Percentiles rank a stretch among this genome's conserved stretches.
Conservation (phyloP, 2,888 invertebrate genomes). For the Dasysyrphus tricinctus region DNA sequence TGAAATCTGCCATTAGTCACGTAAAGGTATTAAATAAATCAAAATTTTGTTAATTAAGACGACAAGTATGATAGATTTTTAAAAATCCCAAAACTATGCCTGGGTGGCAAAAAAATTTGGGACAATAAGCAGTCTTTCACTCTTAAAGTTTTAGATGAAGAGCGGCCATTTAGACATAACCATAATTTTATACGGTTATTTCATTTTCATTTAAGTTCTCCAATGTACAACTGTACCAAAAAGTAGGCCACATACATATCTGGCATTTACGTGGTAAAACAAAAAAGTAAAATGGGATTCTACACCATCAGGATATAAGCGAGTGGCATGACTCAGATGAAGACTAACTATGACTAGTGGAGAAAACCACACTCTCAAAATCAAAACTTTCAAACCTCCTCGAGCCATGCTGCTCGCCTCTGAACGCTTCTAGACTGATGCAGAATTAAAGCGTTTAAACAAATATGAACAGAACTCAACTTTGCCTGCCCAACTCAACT, state of each 20-base stretch:
- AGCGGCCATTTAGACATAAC: too few relatives aligned
- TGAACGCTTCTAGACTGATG: constrained; percentile 14
- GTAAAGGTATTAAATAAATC: too few relatives aligned
- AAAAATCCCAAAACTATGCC: too few relatives aligned
- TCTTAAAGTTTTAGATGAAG: too few relatives aligned
- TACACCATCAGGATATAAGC: not conserved
- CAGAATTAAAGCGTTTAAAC: constrained; percentile 52
- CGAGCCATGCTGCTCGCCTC: not conserved
- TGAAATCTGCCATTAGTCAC: too few relatives aligned
- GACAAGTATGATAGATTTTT: too few relatives aligned
- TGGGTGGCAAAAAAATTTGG: too few relatives aligned
- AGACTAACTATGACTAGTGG: constrained; percentile 26
- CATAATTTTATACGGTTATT: too few relatives aligned
- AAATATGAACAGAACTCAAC: constrained; percentile 29
- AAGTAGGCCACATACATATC: not conserved
- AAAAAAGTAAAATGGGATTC: not conserved
- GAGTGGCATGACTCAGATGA: constrained; percentile 4
- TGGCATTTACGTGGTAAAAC: constrained; percentile 8
- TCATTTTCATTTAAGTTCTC: not conserved
- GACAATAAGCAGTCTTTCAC: too few relatives aligned
- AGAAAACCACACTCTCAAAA: constrained; percentile 41
- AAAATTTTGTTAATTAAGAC: too few relatives aligned
- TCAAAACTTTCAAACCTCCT: constrained; percentile 25
- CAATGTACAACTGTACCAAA: not conserved
- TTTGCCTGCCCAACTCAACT: constrained; percentile 22